Evolutionary conservation across 2,113 vertebrate genomes (phyloP).

Genomic region (Asarcornis scutulata): DNA sequence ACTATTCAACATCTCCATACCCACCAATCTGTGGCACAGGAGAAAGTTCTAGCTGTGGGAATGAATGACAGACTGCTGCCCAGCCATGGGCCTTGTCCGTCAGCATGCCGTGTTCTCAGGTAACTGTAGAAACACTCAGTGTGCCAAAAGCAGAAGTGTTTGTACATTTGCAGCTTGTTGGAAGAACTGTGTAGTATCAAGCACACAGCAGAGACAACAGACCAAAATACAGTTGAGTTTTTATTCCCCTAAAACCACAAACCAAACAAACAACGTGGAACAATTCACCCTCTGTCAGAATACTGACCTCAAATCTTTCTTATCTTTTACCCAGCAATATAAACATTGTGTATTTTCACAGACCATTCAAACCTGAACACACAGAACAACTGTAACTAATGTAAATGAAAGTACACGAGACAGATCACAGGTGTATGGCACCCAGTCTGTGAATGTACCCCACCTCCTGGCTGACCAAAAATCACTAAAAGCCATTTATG

Average conservation of each 20-base stretch:
- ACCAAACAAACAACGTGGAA: not conserved
- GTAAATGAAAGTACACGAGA: not conserved
- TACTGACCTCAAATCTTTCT: not conserved
- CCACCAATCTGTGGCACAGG: not conserved
- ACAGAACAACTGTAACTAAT: not conserved
- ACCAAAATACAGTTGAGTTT: not conserved
- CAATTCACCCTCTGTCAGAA: not conserved
- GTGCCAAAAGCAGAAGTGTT: not conserved
- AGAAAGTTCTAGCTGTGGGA: not conserved
- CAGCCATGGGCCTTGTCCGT: not conserved
- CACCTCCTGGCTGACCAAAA: not conserved
- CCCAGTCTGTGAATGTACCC: accelerated
- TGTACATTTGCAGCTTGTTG: not conserved
- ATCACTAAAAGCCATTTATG: not conserved
- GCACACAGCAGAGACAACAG: not conserved
- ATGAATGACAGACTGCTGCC: not conserved
- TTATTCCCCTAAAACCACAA: not conserved
- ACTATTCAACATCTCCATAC: not conserved
- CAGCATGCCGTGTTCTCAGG: not conserved
- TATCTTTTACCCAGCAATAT: not conserved
- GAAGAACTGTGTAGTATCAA: not conserved
- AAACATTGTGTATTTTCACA: not conserved
- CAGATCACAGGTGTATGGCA: not conserved
- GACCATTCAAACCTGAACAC: not conserved
- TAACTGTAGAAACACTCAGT: not conserved